Evolutionary conservation across 2,797 vertebrate species (phyloP).

Genomic region (Oophaga sylvatica): DNA sequence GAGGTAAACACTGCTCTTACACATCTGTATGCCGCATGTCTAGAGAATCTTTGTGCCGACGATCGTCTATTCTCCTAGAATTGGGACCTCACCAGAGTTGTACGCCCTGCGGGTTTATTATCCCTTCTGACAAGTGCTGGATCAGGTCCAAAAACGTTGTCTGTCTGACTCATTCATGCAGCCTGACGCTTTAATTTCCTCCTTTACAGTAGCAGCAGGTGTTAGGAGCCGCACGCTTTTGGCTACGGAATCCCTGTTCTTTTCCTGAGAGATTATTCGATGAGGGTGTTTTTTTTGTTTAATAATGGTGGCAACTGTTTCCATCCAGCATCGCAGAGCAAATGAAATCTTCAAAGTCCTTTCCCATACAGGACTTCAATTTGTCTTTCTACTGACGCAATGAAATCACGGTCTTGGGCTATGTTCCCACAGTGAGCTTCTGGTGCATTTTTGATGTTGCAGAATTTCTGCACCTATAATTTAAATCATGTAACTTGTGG

Average conservation of each 20-base stretch:
- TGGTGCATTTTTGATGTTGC: too few relatives aligned
- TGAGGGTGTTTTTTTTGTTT: too few relatives aligned
- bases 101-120: conserved; percentile 25
- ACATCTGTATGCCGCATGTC: conserved; percentile 9
- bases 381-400: too few relatives aligned
- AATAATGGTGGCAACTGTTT: too few relatives aligned
- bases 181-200: conserved; percentile 20
- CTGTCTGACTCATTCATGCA: conserved; percentile 4
- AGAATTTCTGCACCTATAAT: too few relatives aligned
- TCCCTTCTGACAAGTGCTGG: conserved; percentile 27
- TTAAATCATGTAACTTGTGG: too few relatives aligned
- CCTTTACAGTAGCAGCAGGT: conserved; percentile 40
- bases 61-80: neutral
- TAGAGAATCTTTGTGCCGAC: neutral
- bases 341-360: too few relatives aligned
- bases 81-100: neutral
- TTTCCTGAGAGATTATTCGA: neutral
- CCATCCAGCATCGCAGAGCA: too few relatives aligned
- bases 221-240: neutral
- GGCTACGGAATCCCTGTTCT: neutral
- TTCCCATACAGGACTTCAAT: too few relatives aligned
- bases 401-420: too few relatives aligned
- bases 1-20: conserved; percentile 1
- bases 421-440: too few relatives aligned
- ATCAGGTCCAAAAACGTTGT: conserved; percentile 5